Evolutionary conservation across 2,888 invertebrate genomes (phyloP).

Genomic region (Oasisia sp.): DNA sequence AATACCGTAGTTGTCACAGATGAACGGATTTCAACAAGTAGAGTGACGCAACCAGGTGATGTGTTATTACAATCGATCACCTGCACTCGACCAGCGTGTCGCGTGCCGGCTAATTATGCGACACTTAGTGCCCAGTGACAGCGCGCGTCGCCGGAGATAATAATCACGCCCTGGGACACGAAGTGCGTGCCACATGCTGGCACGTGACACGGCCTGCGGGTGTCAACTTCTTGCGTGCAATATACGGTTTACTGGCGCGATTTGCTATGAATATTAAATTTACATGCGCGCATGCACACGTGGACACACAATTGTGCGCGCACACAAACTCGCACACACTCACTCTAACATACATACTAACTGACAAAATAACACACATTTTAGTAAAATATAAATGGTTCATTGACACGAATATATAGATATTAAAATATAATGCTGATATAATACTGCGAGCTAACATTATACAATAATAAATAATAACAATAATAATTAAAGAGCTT

Average conservation of each 20-base stretch:
- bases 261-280: neutral
- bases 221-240: neutral
- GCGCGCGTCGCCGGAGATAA: neutral
- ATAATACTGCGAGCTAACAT: no score
- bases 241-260: neutral
- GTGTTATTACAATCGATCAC: neutral
- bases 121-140: neutral
- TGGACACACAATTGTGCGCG: no score
- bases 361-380: neutral
- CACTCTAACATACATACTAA: neutral
- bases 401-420: no score
- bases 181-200: neutral
- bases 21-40: neutral
- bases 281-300: neutral
- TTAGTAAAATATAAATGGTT: no score
- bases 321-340: slow-evolving; percentile 14
- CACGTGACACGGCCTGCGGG: neutral
- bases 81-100: neutral
- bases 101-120: neutral
- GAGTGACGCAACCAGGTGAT: neutral
- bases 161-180: neutral
- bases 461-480: no score
- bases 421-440: no score
- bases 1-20: neutral
- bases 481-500: no score